A percentile compares a stretch with the other conserved stretches of the same genome.
These are phyloP conservation scores for Gymnodraco acuticeps DNA, from an alignment of 2,797 vertebrate species.

Conservation along the genomic window DNA sequence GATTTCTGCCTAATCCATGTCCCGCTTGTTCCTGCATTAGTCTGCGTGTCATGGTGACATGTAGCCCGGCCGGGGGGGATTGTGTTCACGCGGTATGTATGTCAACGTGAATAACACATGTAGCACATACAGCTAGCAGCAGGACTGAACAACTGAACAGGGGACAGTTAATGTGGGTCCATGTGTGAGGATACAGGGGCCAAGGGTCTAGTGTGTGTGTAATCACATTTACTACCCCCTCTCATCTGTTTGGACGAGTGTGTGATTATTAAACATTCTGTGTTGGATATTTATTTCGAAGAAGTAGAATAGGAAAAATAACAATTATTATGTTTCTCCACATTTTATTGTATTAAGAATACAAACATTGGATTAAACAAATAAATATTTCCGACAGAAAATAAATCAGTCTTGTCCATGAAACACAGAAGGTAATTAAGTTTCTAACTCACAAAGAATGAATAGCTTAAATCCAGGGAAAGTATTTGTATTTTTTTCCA, in stretches of 20 bases:
- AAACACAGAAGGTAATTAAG: not conserved
- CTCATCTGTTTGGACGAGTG: constrained; percentile 1
- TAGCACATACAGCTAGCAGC: constrained; percentile 20
- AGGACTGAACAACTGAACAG: constrained; percentile 47
- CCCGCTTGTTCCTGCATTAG: constrained; percentile 73
- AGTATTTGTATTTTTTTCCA: not conserved
- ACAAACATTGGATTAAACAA: not conserved
- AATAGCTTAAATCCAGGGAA: not conserved
- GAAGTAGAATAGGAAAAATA: not conserved
- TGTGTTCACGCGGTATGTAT: constrained; percentile 52
- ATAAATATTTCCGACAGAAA: not conserved
- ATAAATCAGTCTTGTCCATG: not conserved
- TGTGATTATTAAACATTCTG: not conserved
- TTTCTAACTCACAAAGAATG: not conserved
- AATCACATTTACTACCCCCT: constrained; percentile 32
- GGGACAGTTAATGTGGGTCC: constrained; percentile 30
- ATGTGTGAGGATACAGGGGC: constrained; percentile 34
- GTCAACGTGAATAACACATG: constrained; percentile 61
- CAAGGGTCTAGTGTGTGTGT: constrained; percentile 45
- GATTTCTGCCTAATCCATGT: constrained; percentile 71
- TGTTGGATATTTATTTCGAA: not conserved
- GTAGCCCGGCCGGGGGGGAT: constrained; percentile 40
- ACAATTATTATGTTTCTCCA: not conserved
- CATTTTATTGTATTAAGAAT: not conserved
- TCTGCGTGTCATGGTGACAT: constrained; percentile 66